Percentiles rank a stretch among this genome's conserved stretches.
Evolutionary conservation across 2,113 vertebrate species (phyloP).

Genomic region (Canis aureus): DNA sequence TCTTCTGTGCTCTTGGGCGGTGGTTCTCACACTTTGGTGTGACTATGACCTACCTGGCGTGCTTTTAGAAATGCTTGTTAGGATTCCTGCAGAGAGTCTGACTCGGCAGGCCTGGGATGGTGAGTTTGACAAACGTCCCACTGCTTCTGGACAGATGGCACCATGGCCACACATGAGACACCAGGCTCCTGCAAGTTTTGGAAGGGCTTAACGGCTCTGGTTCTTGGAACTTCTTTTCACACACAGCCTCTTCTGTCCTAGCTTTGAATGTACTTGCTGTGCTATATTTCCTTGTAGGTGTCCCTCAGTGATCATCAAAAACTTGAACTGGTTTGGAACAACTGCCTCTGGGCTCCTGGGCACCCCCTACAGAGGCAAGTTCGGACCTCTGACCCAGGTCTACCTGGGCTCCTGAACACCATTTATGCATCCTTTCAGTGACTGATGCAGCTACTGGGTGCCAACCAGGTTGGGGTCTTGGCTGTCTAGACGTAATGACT

Average conservation of each 20-base stretch:
- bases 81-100: not conserved
- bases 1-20: not conserved
- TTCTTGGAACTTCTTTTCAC: not conserved
- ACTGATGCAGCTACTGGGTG: not conserved
- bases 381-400: fast-evolving
- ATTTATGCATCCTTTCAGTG: fast-evolving
- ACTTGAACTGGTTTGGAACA: not conserved
- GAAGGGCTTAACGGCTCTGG: not conserved
- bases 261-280: not conserved
- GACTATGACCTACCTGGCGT: not conserved
- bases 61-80: not conserved
- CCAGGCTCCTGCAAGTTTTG: not conserved
- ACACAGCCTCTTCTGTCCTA: not conserved
- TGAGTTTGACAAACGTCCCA: not conserved
- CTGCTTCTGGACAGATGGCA: not conserved
- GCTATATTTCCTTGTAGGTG: fast-evolving
- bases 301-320: not conserved
- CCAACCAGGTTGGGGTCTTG: fast-evolving
- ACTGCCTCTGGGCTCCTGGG: not conserved
- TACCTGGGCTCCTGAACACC: not conserved
- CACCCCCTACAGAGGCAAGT: not conserved
- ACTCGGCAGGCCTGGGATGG: not conserved
- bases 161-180: not conserved
- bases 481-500: fast-evolving
- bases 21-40: not conserved